Conservation (phyloP, 2,797 vertebrate species). For the Crenuchus spilurus region DNA sequence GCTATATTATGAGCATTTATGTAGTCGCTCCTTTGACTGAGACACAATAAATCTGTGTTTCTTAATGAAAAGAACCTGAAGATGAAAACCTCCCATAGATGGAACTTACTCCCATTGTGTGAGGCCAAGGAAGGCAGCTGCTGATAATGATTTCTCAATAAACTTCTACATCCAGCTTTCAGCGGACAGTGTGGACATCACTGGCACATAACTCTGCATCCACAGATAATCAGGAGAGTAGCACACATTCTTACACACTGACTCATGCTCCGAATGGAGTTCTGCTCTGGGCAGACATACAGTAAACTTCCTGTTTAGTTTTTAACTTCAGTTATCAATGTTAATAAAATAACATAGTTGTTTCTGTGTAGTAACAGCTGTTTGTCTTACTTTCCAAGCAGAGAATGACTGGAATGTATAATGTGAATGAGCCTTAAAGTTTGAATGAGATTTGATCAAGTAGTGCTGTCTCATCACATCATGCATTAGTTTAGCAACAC, state of each 20-base stretch:
- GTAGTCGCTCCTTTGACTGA: neutral
- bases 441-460: too few relatives aligned
- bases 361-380: too few relatives aligned
- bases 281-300: conserved; percentile 11
- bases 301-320: conserved; percentile 38
- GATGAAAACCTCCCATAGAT: conserved; percentile 9
- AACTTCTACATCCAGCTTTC: conserved; percentile 21
- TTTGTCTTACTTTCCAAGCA: conserved; percentile 9
- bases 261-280: conserved; percentile 31
- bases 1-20: neutral
- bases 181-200: conserved; percentile 20
- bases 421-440: too few relatives aligned
- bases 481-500: too few relatives aligned
- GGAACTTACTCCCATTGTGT: conserved; percentile 29
- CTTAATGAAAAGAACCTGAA: conserved; percentile 26
- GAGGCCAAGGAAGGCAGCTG: conserved; percentile 52
- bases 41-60: conserved; percentile 19
- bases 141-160: conserved; percentile 50
- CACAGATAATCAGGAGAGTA: conserved; percentile 48
- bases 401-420: too few relatives aligned
- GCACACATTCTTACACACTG: conserved; percentile 40
- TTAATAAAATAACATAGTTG: neutral
- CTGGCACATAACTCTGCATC: conserved; percentile 37
- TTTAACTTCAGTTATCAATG: conserved; percentile 10
- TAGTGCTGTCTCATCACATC: too few relatives aligned